These are phyloP conservation scores for Rhodinocichla rosea DNA, from an alignment of 2,113 vertebrate genomes.

Conservation along the genomic window DNA sequence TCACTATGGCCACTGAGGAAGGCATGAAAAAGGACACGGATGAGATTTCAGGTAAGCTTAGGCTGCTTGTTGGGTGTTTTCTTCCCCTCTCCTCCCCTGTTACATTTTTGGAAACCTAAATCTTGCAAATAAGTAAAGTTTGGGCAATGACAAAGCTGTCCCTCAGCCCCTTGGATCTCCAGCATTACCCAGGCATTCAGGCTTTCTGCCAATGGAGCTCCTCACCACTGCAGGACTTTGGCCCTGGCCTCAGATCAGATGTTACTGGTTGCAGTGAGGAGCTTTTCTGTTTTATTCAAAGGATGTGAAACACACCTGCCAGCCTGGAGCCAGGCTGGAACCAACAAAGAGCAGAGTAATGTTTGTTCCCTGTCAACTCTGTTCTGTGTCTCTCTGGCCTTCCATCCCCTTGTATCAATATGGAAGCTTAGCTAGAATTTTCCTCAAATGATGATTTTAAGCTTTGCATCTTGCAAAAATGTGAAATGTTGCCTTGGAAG, in stretches of 20 bases:
- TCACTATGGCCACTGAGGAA: slow-evolving; percentile 79
- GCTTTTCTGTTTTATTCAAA: not conserved
- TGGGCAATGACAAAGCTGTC: not conserved
- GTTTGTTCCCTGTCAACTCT: not conserved
- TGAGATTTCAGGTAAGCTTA: slow-evolving; percentile 80
- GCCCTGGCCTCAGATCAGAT: not conserved
- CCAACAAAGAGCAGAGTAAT: not conserved
- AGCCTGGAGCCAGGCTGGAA: not conserved
- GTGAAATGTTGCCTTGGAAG: not conserved
- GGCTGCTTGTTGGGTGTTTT: not conserved
- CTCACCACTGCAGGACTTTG: not conserved
- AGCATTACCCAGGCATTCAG: not conserved
- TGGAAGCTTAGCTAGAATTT: not conserved
- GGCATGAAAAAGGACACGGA: slow-evolving; percentile 80
- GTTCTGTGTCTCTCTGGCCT: not conserved
- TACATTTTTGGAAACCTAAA: not conserved
- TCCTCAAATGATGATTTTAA: not conserved
- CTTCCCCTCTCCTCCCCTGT: not conserved
- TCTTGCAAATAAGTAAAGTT: not conserved
- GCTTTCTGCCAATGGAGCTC: not conserved
- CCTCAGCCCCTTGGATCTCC: not conserved
- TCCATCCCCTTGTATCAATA: not conserved
- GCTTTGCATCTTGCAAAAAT: not conserved
- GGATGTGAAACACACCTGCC: not conserved
- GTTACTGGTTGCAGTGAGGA: not conserved